Evolutionary conservation across 2,888 invertebrate species (phyloP), one percentile per base, ranked within the genome.

Genomic region (Cephus runcator): DNA sequence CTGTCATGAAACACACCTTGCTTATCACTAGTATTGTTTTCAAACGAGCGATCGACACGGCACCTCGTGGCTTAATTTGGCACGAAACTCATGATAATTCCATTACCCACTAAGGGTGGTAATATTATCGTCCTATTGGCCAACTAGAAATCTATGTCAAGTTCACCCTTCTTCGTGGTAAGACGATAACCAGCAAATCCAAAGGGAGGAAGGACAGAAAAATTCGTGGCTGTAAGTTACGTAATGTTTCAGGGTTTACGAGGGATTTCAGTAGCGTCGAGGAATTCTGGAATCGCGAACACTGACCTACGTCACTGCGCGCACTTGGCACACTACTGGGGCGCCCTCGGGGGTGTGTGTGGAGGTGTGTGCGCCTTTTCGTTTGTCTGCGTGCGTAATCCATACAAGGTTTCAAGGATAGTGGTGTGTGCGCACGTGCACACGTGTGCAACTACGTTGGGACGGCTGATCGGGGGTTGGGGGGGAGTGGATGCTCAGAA

Each of bases 371-470:
- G 69, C 33, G 56, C 34, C 71, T 36, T 69, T 36, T 75, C 73
- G 73, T 69, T 35, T 74, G 79, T 73, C 71, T 34, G 69, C 73
- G 36, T 56, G 35, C 34, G 73, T 31, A 71, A 34, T 71, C 31
- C 71, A 23, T 71, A 71, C 71, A 34, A 34, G 33, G 71, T 71
- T 34, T 31, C 56, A 56, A 2, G 56, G 23, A 56, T 9, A 83
- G 81, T 79, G 79, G 75, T 73, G 77, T 78, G 85, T 81, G 80
- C 78, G 80, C 83, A 81, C 83, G 76, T 79, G 78, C 35, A n/a
- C 11, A 40, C 30, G 40, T 34, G 23, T 56, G 56, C 6, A 2
- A 9, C 23, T 56, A 36, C 35, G 73, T 40, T 35, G 34, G 34
- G 35, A 34, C 40, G 69, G 40, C 11, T 34, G 56, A 31, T 34